Evolutionary conservation across 2,888 invertebrate genomes (phyloP).

Genomic region (Metopia argyrocephala): DNA sequence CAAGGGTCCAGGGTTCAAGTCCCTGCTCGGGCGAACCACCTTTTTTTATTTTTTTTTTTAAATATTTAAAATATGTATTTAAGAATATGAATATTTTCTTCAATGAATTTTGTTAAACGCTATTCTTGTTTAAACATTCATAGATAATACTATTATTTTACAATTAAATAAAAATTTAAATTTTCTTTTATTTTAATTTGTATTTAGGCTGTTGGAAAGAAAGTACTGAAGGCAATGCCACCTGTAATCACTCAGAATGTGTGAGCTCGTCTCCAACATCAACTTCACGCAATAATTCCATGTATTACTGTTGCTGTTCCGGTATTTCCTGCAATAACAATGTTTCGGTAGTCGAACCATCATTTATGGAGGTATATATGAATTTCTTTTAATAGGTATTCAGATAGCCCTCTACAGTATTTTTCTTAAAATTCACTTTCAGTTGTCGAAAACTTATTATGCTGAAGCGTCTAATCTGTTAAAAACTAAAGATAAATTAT

Average conservation of each 20-base stretch:
- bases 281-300: constrained; percentile 75
- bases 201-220: constrained; percentile 81
- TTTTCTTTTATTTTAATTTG: neutral
- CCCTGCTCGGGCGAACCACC: constrained; percentile 66
- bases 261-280: constrained; percentile 81
- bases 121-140: too few species aligned
- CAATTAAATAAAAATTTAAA: too few species aligned
- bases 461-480: constrained; percentile 58
- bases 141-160: too few species aligned
- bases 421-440: neutral
- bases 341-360: constrained; percentile 73
- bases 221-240: constrained; percentile 79
- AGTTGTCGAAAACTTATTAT: constrained; percentile 69
- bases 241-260: constrained; percentile 81
- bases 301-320: constrained; percentile 90
- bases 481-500: constrained; percentile 47
- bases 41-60: constrained; percentile 14
- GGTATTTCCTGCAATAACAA: constrained; percentile 87
- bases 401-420: neutral
- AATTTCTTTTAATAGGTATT: constrained; percentile 56
- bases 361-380: constrained; percentile 73
- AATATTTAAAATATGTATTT: neutral
- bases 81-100: too few species aligned
- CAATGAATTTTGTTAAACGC: too few species aligned
- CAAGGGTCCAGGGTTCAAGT: constrained; percentile 79